Conservation (phyloP, 2,888 invertebrate genomes). For the Drosophila helvetica region DNA sequence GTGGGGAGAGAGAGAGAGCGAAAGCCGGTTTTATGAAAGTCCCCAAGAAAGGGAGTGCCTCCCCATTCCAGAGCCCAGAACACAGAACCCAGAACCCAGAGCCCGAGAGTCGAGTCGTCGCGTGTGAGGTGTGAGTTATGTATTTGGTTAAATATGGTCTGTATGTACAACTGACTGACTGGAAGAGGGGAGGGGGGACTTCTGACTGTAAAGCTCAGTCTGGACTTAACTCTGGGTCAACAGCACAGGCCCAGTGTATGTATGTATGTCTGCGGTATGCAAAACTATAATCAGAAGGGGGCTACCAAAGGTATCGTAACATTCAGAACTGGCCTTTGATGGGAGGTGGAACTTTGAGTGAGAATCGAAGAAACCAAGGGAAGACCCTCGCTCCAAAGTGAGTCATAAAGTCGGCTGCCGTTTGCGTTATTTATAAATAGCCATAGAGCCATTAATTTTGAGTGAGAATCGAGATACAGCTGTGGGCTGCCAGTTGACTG, state of each 20-base stretch:
- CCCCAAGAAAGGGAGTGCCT: constrained; percentile 58
- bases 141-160: constrained; percentile 27
- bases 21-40: constrained; percentile 54
- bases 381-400: constrained; percentile 26
- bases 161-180: too few species aligned
- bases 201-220: constrained; percentile 16
- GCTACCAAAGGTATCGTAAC: constrained; percentile 1
- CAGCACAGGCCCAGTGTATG: not conserved
- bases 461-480: constrained; percentile 29
- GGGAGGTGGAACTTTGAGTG: constrained; percentile 17
- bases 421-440: constrained; percentile 36
- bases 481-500: not conserved
- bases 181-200: not conserved
- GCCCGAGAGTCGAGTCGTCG: constrained; percentile 9
- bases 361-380: constrained; percentile 20
- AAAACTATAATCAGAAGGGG: constrained; percentile 40
- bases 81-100: constrained; percentile 13
- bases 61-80: constrained; percentile 26
- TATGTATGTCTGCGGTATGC: too few species aligned
- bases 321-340: not conserved
- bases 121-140: constrained; percentile 38
- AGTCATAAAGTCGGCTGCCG: constrained; percentile 44
- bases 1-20: constrained; percentile 27
- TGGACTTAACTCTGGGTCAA: constrained; percentile 13
- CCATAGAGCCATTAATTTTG: constrained; percentile 32